Evolutionary conservation across 2,888 invertebrate species (phyloP).

Genomic region (Acleris cristana): DNA sequence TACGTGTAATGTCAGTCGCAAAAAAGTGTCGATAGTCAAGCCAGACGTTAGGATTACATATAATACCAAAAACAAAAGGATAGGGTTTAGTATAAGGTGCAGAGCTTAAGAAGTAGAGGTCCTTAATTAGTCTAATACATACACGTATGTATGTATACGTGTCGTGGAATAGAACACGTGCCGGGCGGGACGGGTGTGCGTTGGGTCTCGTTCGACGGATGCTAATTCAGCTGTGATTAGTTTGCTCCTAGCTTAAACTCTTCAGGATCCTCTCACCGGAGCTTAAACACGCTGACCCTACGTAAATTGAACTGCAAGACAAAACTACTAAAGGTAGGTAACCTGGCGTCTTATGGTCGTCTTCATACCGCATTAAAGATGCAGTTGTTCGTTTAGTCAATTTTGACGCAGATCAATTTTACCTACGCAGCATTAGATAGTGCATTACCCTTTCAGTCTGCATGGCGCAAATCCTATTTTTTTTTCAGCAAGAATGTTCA

Average conservation of each 20-base stretch:
- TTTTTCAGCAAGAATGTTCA: no score
- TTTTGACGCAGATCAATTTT: no score
- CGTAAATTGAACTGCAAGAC: no score
- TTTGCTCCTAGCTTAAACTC: constrained; percentile 33
- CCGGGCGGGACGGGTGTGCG: constrained; percentile 80
- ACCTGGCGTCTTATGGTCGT: no score
- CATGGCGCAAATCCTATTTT: no score
- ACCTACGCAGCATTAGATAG: no score
- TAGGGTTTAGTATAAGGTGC: constrained; percentile 50
- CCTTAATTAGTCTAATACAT: constrained; percentile 35
- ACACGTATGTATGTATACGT: constrained; percentile 45
- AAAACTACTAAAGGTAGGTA: no score
- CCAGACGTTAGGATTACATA: constrained; percentile 4
- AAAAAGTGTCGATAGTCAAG: constrained; percentile 4
- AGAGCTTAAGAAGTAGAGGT: constrained; percentile 59
- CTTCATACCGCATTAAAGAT: no score
- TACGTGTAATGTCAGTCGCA: not conserved
- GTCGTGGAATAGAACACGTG: constrained; percentile 83
- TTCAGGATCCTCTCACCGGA: not conserved
- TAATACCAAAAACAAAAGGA: constrained; percentile 12
- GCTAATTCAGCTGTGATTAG: constrained; percentile 48
- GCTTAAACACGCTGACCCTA: no score
- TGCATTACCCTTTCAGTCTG: no score
- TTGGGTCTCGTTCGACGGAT: constrained; percentile 60
- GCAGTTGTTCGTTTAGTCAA: no score